These are phyloP conservation scores for Cordilura impudica DNA, from an alignment of 2,888 invertebrate genomes.

Conservation along the genomic window DNA sequence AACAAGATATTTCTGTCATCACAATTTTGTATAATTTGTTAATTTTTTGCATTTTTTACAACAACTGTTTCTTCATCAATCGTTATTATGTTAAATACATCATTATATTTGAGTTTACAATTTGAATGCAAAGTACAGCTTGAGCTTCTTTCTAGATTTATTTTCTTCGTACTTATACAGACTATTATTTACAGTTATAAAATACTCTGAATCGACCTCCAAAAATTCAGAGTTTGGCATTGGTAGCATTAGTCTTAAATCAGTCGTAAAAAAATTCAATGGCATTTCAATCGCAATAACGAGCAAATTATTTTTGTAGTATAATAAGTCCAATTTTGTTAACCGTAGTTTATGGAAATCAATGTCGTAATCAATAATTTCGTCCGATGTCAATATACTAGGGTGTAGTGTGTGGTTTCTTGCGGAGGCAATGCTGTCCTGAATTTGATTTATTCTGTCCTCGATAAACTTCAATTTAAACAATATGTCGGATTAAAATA, in stretches of 20 bases:
- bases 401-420: constrained; percentile 17
- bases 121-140: too few species aligned
- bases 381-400: constrained; percentile 8
- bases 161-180: too few species aligned
- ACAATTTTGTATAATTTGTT: constrained; percentile 16
- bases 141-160: background rate
- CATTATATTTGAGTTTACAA: too few species aligned
- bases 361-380: too few species aligned
- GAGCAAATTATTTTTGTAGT: constrained; percentile 6
- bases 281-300: too few species aligned
- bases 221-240: constrained; percentile 6
- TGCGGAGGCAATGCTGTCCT: constrained; percentile 29
- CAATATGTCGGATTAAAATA: too few species aligned
- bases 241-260: constrained; percentile 15
- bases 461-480: constrained; percentile 23
- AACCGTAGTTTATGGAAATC: too few species aligned
- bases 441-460: constrained; percentile 22
- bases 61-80: too few species aligned
- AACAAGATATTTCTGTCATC: constrained; percentile 1
- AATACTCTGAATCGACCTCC: constrained; percentile 1
- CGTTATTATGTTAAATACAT: too few species aligned
- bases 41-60: constrained; percentile 14
- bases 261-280: too few species aligned
- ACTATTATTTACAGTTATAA: background rate
- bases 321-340: too few species aligned